Conservation (phyloP, 2,797 vertebrate genomes). For the Bufotes viridis region DNA sequence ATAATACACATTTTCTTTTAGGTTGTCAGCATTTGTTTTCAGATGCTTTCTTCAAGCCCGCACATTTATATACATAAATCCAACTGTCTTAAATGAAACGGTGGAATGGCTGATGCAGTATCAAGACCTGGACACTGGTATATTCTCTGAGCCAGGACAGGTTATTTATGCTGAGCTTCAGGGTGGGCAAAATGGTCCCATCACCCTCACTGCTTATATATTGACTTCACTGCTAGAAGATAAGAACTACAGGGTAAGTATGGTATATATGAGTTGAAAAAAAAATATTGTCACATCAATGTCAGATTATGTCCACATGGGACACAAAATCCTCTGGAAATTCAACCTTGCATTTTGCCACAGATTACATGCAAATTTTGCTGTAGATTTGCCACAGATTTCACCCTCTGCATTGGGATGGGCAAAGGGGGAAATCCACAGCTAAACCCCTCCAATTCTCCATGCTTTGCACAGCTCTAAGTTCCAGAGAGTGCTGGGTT, state of each 20-base stretch:
- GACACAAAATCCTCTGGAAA: too few relatives aligned
- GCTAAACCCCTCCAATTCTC: too few relatives aligned
- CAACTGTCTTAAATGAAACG: constrained; percentile 65
- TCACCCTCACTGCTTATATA: constrained; percentile 74
- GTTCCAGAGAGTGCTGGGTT: too few relatives aligned
- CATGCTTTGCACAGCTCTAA: too few relatives aligned
- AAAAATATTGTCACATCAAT: background rate
- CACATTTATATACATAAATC: constrained; percentile 68
- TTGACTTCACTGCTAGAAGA: constrained; percentile 72
- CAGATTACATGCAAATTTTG: too few relatives aligned
- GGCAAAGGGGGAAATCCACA: too few relatives aligned
- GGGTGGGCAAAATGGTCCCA: constrained; percentile 64
- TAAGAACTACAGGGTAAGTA: constrained; percentile 32
- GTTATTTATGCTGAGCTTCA: constrained; percentile 75
- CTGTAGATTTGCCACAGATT: too few relatives aligned
- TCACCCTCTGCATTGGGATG: too few relatives aligned
- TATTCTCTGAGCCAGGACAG: constrained; percentile 72
- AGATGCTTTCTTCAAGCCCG: constrained; percentile 74
- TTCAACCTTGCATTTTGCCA: too few relatives aligned
- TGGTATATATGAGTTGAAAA: background rate
- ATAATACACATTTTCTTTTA: constrained; percentile 50
- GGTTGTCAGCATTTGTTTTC: constrained; percentile 78
- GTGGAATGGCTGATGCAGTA: constrained; percentile 70
- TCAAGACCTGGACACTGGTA: constrained; percentile 68
- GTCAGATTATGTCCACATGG: too few relatives aligned